phyloP scores from a whole-genome alignment of 2,888 invertebrate species.

The Scrobipalpa atriplicella region DNA sequence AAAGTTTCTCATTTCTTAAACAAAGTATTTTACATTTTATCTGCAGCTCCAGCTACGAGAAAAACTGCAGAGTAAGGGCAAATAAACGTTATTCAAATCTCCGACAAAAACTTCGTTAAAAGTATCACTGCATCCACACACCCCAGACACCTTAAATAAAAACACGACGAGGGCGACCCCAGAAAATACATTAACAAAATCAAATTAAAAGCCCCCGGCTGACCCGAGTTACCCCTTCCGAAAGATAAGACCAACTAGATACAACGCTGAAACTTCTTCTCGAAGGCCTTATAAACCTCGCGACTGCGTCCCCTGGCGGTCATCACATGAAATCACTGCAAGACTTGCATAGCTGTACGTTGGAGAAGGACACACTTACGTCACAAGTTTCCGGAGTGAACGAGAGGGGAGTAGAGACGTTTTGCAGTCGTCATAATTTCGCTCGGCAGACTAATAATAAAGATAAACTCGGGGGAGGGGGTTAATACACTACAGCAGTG shows the following conservation, averaged over 20 bases:
- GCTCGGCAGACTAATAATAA: conserved; percentile 82
- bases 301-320: conserved; percentile 57
- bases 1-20: conserved; percentile 10
- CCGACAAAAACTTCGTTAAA: conserved; percentile 16
- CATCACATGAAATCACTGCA: conserved; percentile 70
- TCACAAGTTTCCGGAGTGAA: conserved; percentile 38
- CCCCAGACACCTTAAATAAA: conserved; percentile 25
- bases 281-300: conserved; percentile 65
- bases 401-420: conserved; percentile 58
- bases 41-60: conserved; percentile 13
- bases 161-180: conserved; percentile 17
- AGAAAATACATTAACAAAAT: conserved; percentile 38
- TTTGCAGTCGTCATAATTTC: conserved; percentile 84
- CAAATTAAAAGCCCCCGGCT: conserved; percentile 54
- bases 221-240: conserved; percentile 46
- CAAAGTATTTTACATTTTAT: conserved; percentile 2
- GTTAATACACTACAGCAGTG: conserved; percentile 30
- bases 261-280: conserved; percentile 59
- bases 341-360: conserved; percentile 55
- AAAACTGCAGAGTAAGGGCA: conserved; percentile 7
- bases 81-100: conserved; percentile 18
- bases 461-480: conserved; percentile 70
- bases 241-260: conserved; percentile 65
- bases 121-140: conserved; percentile 18
- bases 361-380: conserved; percentile 44